A percentile compares a stretch with the other conserved stretches of the same genome.
Conservation (phyloP, 2,113 vertebrate species). For the Clupea harengus region DNA sequence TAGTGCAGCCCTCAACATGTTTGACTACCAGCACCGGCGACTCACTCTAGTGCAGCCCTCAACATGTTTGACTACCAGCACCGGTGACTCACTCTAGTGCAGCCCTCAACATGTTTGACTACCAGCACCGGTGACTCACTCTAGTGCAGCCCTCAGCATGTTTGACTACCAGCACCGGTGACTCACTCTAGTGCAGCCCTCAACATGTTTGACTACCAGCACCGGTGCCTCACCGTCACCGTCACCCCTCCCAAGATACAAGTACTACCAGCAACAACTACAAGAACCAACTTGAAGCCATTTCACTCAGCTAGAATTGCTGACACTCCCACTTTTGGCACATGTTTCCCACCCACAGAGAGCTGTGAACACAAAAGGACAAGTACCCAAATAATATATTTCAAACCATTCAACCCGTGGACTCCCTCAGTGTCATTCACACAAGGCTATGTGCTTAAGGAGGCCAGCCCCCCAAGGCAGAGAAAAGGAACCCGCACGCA, state of each 20-base stretch:
- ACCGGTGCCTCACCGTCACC: too few species aligned
- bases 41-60: too few species aligned
- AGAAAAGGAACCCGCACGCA: not conserved
- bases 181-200: too few species aligned
- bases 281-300: not conserved
- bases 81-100: too few species aligned
- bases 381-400: not conserved
- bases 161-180: too few species aligned
- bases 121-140: too few species aligned
- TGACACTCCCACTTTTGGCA: conserved; percentile 42
- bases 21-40: too few species aligned
- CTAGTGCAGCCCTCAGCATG: too few species aligned
- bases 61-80: too few species aligned
- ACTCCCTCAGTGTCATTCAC: conserved; percentile 10
- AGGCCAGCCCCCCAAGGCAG: conserved; percentile 34
- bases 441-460: conserved; percentile 29
- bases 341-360: conserved; percentile 22
- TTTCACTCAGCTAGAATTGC: not conserved
- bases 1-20: too few species aligned
- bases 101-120: too few species aligned
- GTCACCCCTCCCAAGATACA: not conserved
- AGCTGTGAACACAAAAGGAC: not conserved
- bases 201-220: too few species aligned
- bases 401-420: not conserved
- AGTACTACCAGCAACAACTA: not conserved